Base-by-base conservation (phyloP, 2,888 invertebrate species). In the Drosophila eohydei region DNA sequence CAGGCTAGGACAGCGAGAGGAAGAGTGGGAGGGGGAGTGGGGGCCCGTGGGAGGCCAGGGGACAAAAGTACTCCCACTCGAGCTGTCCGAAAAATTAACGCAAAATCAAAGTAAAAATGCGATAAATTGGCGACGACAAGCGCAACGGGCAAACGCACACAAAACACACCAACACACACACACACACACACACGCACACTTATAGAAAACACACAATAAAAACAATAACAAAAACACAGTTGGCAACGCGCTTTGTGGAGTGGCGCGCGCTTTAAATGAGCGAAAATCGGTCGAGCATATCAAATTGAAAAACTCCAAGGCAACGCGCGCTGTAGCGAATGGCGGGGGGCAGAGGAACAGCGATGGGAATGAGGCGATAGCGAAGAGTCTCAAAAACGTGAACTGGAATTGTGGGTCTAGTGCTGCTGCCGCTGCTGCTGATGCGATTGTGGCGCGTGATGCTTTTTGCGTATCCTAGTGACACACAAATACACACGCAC, bases 241-340 rank as follows among this genome's bases (percentile, higher is more conserved):
- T 48, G 68, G 56, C 70, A 61, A 63, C 64, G 71, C 64, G 11
- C 9, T 54, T 38, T 63, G 56, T 66, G 71, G 66, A 56, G 34
- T 68, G 61, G 78, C 72, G 81, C 72, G 86, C 84, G 84, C 74
- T 86, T 81, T 78, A 86, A 86, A 86, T 86, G 88, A 88, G 88
- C 79, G 86, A 88, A 88, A 88, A 85, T 89, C 88, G 88, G 80
- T 89, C 85, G 83, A 89, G 89, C 89, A 89, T 85, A 85, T 85
- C 88, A 88, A 89, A 88, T 88, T 89, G 81, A 87, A 88, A 88
- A 88, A 83, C 83, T 76, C 80, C 75, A 82, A 77, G 86, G 77
- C 81, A 78, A 81, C 82, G 76, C 48, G 28, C 36, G 38, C 48
- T 43, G 34, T 43, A 14, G 21, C 3, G 34, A 5, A 50, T 7